Conservation (phyloP, 2,888 invertebrate genomes). For the Frankliniella intonsa region DNA sequence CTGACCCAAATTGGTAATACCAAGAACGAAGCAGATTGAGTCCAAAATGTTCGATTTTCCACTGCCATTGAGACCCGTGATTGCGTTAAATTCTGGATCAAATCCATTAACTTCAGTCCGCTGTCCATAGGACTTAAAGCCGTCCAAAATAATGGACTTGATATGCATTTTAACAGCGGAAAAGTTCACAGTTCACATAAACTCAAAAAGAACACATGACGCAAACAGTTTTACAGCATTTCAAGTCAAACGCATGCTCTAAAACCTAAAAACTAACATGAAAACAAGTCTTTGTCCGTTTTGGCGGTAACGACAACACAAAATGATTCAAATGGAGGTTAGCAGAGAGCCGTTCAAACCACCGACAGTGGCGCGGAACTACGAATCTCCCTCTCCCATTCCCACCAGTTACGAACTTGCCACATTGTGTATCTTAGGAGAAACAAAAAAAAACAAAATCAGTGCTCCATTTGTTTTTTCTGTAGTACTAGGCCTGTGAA, state of each 20-base stretch:
- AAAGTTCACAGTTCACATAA: not conserved
- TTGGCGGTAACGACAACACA: not conserved
- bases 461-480: not conserved
- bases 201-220: not conserved
- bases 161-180: conserved; percentile 66
- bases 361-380: not conserved
- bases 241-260: not conserved
- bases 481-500: not conserved
- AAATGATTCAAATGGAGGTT: not conserved
- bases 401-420: too few species aligned
- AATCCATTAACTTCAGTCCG: conserved; percentile 88
- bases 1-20: conserved; percentile 86
- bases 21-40: conserved; percentile 95
- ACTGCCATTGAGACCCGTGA: conserved; percentile 95
- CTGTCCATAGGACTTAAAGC: conserved; percentile 96
- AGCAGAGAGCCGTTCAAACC: not conserved
- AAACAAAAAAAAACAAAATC: too few species aligned
- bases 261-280: not conserved
- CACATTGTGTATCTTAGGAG: too few species aligned
- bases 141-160: conserved; percentile 87
- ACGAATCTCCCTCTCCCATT: not conserved
- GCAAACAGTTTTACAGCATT: not conserved
- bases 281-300: not conserved
- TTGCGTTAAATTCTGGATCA: conserved; percentile 93
- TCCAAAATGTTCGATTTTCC: conserved; percentile 98